Base-by-base conservation (phyloP, 2,888 invertebrate species). In the Cactoblastis cactorum region DNA sequence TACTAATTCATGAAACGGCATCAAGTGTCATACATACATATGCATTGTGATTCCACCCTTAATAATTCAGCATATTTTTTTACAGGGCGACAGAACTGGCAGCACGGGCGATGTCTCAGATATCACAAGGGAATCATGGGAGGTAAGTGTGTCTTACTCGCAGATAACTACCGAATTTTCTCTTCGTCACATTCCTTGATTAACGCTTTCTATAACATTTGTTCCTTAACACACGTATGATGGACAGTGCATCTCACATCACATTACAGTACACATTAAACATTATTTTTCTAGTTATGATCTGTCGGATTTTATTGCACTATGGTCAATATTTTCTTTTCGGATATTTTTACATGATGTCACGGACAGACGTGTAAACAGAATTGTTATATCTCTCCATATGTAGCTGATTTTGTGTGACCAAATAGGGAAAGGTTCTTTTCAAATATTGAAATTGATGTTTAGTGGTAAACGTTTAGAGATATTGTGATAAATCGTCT, bases 91-190 rank as follows among this genome's bases (percentile, higher is more conserved):
- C 56, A 91, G 93, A 50, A 91, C 91, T 54, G 92, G 91, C 61
- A 94, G 93, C 71, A 92, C 93, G 53, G 94, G 93, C 52, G 95
- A 95, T 76, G 93, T 95, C 33, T 91, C 93, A 8, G 96, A 96
- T 71, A 90, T 96, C 58, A 96, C 96, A 50, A 93, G 95, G 74
- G 96, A 97, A 81, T 96, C 96, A 56, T 97, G 97, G 97, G 97
- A 97, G 96, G 97, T 97, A 87, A 93, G 95, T 91, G 17, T 56
- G 52, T 54, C 52, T 55, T 60, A 56, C 50, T 49, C 14, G 1
- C 15, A 9, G 11, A 24, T 28, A 28, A 17, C 28, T 15, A 12
- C 11, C n/a, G n/a, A 22, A 15, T 24, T 51, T 55, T 45, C 62
- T 59, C 6, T 62, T 53, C 52, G 61, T 74, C 72, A 71, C 72